phyloP scores from a whole-genome alignment of 2,888 invertebrate species.

The Drosophila multiciliata region DNA sequence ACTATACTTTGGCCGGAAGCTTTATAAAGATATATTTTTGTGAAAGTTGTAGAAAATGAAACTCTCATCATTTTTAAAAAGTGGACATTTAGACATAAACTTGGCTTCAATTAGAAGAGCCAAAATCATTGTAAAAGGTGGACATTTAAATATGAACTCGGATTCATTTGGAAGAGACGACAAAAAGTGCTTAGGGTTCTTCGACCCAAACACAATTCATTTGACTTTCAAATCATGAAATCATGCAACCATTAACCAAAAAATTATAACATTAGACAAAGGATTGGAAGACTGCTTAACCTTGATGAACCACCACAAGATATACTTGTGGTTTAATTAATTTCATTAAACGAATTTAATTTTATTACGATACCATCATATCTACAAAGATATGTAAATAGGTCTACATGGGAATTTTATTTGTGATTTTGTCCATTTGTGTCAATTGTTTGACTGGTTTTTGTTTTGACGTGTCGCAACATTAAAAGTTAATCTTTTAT shows the following conservation, averaged over 20 bases:
- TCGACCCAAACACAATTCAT: conserved; percentile 12
- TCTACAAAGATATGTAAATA: background rate
- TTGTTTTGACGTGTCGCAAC: conserved; percentile 52
- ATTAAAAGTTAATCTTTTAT: conserved; percentile 72
- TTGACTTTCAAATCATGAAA: conserved; percentile 23
- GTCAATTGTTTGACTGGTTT: conserved; percentile 59
- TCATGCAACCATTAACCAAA: background rate
- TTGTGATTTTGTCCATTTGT: conserved; percentile 25
- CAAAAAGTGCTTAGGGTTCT: background rate
- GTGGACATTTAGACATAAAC: background rate
- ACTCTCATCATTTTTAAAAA: background rate
- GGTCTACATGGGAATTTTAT: background rate
- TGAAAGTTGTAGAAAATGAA: background rate
- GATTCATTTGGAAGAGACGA: background rate
- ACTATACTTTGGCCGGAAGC: background rate
- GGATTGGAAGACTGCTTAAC: background rate
- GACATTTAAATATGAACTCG: background rate
- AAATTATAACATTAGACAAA: background rate
- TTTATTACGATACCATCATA: conserved; percentile 3
- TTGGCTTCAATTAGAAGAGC: background rate
- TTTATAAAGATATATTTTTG: background rate
- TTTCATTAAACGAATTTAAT: background rate
- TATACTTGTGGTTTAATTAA: background rate
- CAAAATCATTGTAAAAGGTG: background rate
- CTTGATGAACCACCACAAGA: conserved; percentile 1